Evolutionary conservation across 2,888 invertebrate species (phyloP).

Genomic region (Opisthograptis luteolata): DNA sequence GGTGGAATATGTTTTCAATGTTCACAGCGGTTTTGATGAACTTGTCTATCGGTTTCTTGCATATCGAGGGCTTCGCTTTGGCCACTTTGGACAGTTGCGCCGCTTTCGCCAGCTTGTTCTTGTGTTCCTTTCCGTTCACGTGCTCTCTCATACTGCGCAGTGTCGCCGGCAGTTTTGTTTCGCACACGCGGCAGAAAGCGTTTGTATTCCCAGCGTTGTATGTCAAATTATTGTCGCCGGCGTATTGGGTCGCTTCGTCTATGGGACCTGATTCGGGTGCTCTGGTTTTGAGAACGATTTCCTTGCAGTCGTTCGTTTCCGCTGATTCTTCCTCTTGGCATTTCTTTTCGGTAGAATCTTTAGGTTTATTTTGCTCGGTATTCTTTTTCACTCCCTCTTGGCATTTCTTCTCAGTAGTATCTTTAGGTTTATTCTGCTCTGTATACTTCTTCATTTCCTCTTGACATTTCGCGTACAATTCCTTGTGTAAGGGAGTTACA

Average conservation of each 20-base stretch:
- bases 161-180: slow-evolving; percentile 41
- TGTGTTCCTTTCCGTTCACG: slow-evolving; percentile 45
- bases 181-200: slow-evolving; percentile 45
- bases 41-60: slow-evolving; percentile 11
- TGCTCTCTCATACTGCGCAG: slow-evolving; percentile 50
- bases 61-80: neutral
- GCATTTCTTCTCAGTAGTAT: slow-evolving; percentile 10
- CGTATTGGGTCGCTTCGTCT: slow-evolving; percentile 30
- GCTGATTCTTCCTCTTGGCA: neutral
- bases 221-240: slow-evolving; percentile 42
- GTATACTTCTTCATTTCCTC: slow-evolving; percentile 22
- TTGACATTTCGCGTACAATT: slow-evolving; percentile 30
- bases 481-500: slow-evolving; percentile 42
- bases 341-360: neutral
- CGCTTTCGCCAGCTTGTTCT: slow-evolving; percentile 25
- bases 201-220: slow-evolving; percentile 37
- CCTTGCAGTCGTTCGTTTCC: neutral
- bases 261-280: slow-evolving; percentile 3
- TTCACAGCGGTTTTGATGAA: slow-evolving; percentile 14
- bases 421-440: slow-evolving; percentile 4
- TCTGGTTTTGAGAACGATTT: neutral
- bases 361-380: slow-evolving; percentile 1
- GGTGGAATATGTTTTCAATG: slow-evolving; percentile 6
- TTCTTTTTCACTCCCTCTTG: slow-evolving; percentile 26
- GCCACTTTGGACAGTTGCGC: neutral